phyloP scores from a whole-genome alignment of 2,888 invertebrate genomes.

The Mesorhabditis spiculigera region DNA sequence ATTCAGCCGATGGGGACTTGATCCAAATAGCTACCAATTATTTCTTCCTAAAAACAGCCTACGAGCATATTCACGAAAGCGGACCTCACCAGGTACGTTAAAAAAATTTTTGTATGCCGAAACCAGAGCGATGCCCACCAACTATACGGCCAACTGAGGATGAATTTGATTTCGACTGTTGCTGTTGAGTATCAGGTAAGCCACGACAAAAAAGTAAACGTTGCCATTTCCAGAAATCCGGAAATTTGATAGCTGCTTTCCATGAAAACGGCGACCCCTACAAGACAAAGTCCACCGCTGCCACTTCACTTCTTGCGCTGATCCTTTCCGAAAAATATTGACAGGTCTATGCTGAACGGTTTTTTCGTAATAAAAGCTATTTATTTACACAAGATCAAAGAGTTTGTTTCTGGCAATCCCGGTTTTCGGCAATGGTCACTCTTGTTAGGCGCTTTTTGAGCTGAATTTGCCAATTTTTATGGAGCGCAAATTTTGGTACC shows the following conservation, averaged over 20 bases:
- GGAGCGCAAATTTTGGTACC: not conserved
- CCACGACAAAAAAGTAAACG: not conserved
- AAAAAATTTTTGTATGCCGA: not conserved
- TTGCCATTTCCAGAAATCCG: too few relatives aligned
- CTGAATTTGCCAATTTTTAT: not conserved
- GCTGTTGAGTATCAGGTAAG: not conserved
- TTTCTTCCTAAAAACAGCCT: not conserved
- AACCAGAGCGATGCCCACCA: constrained; percentile 5
- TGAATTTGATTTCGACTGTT: not conserved
- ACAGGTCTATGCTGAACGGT: not conserved
- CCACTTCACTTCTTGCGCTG: not conserved
- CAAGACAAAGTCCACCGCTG: not conserved
- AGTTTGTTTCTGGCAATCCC: not conserved
- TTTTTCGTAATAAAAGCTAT: not conserved
- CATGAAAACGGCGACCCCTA: not conserved
- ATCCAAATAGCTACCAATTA: not conserved
- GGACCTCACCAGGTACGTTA: not conserved
- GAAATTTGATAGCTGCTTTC: too few relatives aligned
- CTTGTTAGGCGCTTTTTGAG: not conserved
- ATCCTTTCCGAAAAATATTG: not conserved
- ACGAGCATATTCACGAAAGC: constrained; percentile 1
- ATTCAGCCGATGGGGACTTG: not conserved
- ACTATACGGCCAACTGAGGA: not conserved
- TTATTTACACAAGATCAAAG: too few relatives aligned
- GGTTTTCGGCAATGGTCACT: not conserved